Base-by-base conservation (phyloP, 2,888 invertebrate species). In the Agrochola lychnidis region DNA sequence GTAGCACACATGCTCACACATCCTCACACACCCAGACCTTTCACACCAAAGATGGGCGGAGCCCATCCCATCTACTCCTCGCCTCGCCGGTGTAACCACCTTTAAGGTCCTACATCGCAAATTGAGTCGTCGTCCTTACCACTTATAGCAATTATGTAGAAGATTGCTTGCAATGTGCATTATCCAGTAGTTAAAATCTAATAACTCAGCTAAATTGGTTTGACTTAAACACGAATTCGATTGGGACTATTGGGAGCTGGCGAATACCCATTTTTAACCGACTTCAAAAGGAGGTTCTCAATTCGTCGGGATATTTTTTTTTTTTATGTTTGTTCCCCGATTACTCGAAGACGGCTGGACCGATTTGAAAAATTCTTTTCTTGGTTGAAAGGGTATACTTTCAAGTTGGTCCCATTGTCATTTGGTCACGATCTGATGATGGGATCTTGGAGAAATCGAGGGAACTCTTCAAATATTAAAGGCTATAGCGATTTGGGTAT, bases 51-150 rank as follows among this genome's bases (percentile, higher is more conserved):
- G 2, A n/a, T 12, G n/a, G n/a, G n/a, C n/a, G 12, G 56, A 12
- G 12, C 56, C 56, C n/a, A 12, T n/a, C 56, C n/a, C 12, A 56
- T 56, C n/a, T 12, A n/a, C n/a, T 56, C n/a, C 56, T 56, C 56
- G n/a, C n/a, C 56, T n/a, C 56, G 12, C 2, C 2, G n/a, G 56
- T n/a, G 10, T 22, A 22, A 22, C 9, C 53, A 53, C 56, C 30
- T 30, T 30, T 30, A 30, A 30, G 30, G 30, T 30, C 3, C 16
- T 40, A 64, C 40, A 42, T 57, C 48, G 64, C 40, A 59, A 76
- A 76, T 75, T 74, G 56, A 64, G 25, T n/a, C 16, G 14, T 45
- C n/a, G 19, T 36, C 30, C n/a, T 36, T 45, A 3, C n/a, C n/a
- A 45, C 16, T 0, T 36, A 36, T 36, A 53, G 4, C 36, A 7